phyloP scores from a whole-genome alignment of 2,888 invertebrate species.

The Spisula subtruncata region DNA sequence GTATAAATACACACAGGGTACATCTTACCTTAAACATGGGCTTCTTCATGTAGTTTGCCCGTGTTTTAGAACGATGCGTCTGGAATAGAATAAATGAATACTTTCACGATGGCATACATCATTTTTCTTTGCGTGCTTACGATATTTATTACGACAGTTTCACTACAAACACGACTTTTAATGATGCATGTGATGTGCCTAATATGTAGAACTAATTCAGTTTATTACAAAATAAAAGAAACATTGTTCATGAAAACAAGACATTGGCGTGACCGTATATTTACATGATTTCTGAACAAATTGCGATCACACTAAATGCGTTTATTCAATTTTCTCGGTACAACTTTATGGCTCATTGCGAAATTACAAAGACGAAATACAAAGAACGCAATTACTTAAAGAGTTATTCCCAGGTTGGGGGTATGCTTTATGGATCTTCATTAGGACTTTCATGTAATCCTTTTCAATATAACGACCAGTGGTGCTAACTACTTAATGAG shows the following conservation, averaged over 20 bases:
- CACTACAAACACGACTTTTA: too few species aligned
- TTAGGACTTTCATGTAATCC: not conserved
- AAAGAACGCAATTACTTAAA: not conserved
- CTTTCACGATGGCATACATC: too few species aligned
- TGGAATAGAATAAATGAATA: constrained; percentile 64
- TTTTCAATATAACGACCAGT: not conserved
- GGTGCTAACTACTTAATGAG: not conserved
- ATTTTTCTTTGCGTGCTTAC: too few species aligned
- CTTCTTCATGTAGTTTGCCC: constrained; percentile 93
- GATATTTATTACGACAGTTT: too few species aligned
- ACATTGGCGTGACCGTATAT: too few species aligned
- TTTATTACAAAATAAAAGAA: too few species aligned
- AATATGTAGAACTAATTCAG: too few species aligned
- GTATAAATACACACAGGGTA: not conserved
- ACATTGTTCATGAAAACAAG: too few species aligned
- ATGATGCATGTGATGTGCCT: too few species aligned
- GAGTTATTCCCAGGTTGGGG: constrained; percentile 4
- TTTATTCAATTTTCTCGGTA: constrained; percentile 15
- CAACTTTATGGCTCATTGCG: not conserved
- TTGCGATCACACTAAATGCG: not conserved
- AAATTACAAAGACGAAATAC: not conserved
- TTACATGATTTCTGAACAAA: too few species aligned
- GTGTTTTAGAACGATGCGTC: constrained; percentile 91
- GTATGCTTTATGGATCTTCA: not conserved
- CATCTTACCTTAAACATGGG: constrained; percentile 92